Evolutionary conservation across 2,888 invertebrate genomes (phyloP), one percentile per base, ranked within the genome.

Genomic region (Gandaritis pyraliata): DNA sequence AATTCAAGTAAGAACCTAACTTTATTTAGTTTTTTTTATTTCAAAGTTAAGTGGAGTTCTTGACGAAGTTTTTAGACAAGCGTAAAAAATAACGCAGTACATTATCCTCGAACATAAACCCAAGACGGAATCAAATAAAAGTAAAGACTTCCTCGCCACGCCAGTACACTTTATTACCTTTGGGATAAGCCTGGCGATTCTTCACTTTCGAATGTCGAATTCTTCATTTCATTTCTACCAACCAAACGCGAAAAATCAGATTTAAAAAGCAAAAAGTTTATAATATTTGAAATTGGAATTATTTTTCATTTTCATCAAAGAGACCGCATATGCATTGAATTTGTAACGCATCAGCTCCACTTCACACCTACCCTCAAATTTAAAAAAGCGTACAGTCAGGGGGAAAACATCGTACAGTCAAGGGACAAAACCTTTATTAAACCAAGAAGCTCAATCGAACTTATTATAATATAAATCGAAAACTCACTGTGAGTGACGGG

Each of bases 381-480:
- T 51, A 51, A 45, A 63, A 61, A 66, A 65, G 58, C 53, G 56
- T 54, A 46, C 23, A 58, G 52, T 55, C 58, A 55, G 41, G 61
- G 30, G 52, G 51, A 41, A 50, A 63, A 47, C 55, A 68, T 56
- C 53, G 54, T 52, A 63, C 45, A 58, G 61, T 60, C 63, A 52
- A 66, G 72, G 74, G 70, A 73, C 73, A 67, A 74, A 70, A 67
- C 72, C 76, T 74, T 72, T 71, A 76, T 74, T 71, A 66, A 67
- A 63, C 63, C 68, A 70, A 69, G 69, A 65, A 72, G 65, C 58
- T 58, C 60, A 64, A 65, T 65, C 64, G 78, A 88, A 85, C 89
- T 87, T 85, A 91, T 90, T 90, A 90, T 90, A 90, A 90, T 91
- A 90, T 88, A 90, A 88, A 91, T 90, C 82, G 90, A 85, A 88